A percentile compares a stretch with the other conserved stretches of the same genome.
Conservation (phyloP, 2,888 invertebrate genomes). For the Heliconius ethilla region DNA sequence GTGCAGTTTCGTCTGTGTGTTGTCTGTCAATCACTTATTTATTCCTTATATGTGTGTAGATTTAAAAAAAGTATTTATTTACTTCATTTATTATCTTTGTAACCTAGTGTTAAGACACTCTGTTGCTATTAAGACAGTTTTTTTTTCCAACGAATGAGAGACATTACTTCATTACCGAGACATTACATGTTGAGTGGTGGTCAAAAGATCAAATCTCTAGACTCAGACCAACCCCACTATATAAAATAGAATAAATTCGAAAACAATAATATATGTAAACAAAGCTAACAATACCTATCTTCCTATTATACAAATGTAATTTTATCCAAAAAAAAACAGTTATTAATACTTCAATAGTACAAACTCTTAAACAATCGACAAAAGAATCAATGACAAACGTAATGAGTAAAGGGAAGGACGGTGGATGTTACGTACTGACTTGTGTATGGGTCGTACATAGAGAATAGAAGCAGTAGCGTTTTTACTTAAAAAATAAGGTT, state of each 20-base stretch:
- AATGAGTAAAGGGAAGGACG: conserved; percentile 40
- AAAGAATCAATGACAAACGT: conserved; percentile 44
- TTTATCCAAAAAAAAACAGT: background rate
- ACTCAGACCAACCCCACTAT: too few relatives aligned
- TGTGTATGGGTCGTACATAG: background rate
- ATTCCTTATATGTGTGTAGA: too few relatives aligned
- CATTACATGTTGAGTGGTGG: background rate
- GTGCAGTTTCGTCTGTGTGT: too few relatives aligned
- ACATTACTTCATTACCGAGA: background rate
- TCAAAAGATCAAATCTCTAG: too few relatives aligned
- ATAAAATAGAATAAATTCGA: too few relatives aligned
- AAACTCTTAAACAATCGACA: conserved; percentile 31
- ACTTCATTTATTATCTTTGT: too few relatives aligned
- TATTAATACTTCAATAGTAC: conserved; percentile 17
- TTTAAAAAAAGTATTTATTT: too few relatives aligned
- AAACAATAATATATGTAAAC: too few relatives aligned
- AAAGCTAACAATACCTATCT: background rate
- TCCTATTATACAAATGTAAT: background rate
- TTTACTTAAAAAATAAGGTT: too few relatives aligned
- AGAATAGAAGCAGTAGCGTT: conserved; percentile 11
- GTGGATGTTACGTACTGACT: conserved; percentile 38
- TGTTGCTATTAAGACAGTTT: background rate
- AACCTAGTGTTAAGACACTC: too few relatives aligned
- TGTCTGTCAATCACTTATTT: too few relatives aligned
- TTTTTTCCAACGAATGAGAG: background rate